Base-by-base conservation (phyloP, 2,113 vertebrate species). In the Phylloscopus whistleri region DNA sequence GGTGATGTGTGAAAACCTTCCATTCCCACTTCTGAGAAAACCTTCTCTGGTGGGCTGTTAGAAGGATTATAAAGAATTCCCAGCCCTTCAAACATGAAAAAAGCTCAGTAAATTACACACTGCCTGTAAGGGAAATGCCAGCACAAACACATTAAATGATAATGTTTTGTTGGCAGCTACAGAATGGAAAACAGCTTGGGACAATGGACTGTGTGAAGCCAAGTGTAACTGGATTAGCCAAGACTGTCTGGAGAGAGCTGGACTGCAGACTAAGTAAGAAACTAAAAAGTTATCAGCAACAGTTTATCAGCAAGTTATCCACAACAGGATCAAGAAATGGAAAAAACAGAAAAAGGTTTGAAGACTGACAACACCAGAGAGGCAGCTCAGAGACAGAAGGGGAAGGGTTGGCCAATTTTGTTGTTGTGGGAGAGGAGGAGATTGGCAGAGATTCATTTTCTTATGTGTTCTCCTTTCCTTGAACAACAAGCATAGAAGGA, bases 101-200 rank as follows among this genome's bases (percentile, higher is more conserved):
- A 90, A 84, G 22, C 37, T 90, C 75, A 85, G 70, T 90, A 83
- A 94, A 93, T 95, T 91, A 84, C 87, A 90, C 70, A 44, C 28
- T 79, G 92, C 82, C 82, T 95, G 75, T 92, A 95, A 92, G 88
- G 26, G 66, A 83, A 83, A 90, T 6, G 31, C 70, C 90, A 94
- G 93, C 62, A 80, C 77, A 93, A 95, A 87, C 87, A 87, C 58
- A 93, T 90, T 87, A 93, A 93, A 94, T 81, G 80, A 93, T 95
- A 92, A 95, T 87, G 80, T 87, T 90, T 63, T 89, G 80, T 41
- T 96, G 95, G 93, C 95, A 96, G 80, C 89, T 81, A 80, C 44
- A 37, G 77, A 89, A 49, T 48, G 49, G 93, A 94, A 94, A 96
- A 93, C 89, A 92, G 88, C 88, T 86, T 93, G 82, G 86, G 93